A percentile compares a stretch with the other conserved stretches of the same genome.
These are phyloP conservation scores for Elaeidobius kamerunicus DNA, from an alignment of 2,888 invertebrate genomes.

Conservation along the genomic window DNA sequence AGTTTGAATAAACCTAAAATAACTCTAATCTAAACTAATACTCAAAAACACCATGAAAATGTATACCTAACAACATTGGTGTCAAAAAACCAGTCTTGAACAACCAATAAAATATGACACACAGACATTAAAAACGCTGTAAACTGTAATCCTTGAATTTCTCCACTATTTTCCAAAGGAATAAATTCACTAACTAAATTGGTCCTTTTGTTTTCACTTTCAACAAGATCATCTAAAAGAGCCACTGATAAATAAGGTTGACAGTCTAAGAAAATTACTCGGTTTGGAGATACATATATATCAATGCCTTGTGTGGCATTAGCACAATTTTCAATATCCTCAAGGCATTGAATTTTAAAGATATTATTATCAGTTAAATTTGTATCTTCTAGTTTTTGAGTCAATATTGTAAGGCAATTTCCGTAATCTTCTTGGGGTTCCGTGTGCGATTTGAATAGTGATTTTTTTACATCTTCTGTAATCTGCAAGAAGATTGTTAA, in stretches of 20 bases:
- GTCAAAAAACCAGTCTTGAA: constrained; percentile 87
- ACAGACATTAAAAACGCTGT: constrained; percentile 83
- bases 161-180: constrained; percentile 61
- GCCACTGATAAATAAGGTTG: constrained; percentile 73
- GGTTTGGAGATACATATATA: constrained; percentile 57
- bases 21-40: background rate
- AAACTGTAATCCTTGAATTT: constrained; percentile 72
- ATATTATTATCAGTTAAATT: constrained; percentile 36
- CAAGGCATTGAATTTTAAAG: constrained; percentile 42
- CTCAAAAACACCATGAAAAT: background rate
- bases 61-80: constrained; percentile 71
- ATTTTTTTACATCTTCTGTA: constrained; percentile 42
- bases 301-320: constrained; percentile 76
- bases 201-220: constrained; percentile 50
- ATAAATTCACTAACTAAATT: constrained; percentile 58
- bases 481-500: constrained; percentile 33
- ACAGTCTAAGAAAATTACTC: constrained; percentile 80
- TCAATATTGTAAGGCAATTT: constrained; percentile 41
- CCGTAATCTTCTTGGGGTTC: constrained; percentile 31
- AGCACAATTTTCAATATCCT: constrained; percentile 59
- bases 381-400: constrained; percentile 38
- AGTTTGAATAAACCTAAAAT: constrained; percentile 69
- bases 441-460: constrained; percentile 43
- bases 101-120: constrained; percentile 84
- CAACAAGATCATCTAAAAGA: constrained; percentile 62